Evolutionary conservation across 2,797 vertebrate species (phyloP), one percentile per base, ranked within the genome.

Genomic region (Trachurus trachurus): DNA sequence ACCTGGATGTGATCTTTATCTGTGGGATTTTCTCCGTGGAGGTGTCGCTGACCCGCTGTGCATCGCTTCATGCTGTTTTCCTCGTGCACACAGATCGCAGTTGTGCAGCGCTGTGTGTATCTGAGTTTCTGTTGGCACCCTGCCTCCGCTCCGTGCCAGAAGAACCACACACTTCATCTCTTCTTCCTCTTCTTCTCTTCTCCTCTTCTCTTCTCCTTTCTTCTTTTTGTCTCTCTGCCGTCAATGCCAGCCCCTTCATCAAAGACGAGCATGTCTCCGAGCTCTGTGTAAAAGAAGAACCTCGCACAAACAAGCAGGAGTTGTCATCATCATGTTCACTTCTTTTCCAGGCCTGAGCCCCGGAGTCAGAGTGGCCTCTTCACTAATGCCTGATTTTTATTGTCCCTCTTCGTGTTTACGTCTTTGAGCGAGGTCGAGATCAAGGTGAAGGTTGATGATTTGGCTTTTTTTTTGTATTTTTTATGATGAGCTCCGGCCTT

Each of bases 121-220:
- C 40, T 74, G 80, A 87, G 87, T 92, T 90, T 89, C 82, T 89
- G 45, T 91, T 95, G 94, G 94, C 89, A 26, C 56, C 52, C 39
- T 80, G 26, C 26, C 26, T 26, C 29, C 4, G 71, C 53, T 42
- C 66, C 37, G 78, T 84, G 87, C 84, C 87, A 93, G 82, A 87
- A 74, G n/a, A 84, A 85, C 82, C 76, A 76, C 89, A 87, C 85
- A 82, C 74, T 85, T 85, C 78, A 87, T 91, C 89, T 88, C 82
- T 76, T 88, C 84, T 81, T 68, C 53, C 81, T 37, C 61, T 81
- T 68, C 53, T 82, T 37, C 61, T 66, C 76, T 71, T 68, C 53
- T 82, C 37, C 61, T 66, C 76, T 71, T 26, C 47, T 45, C 73
- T 49, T 49, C 53, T 72, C 68, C 69, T 65, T 73, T 81, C 65